phyloP scores from a whole-genome alignment of 2,113 vertebrate genomes.

The Passerina amoena region DNA sequence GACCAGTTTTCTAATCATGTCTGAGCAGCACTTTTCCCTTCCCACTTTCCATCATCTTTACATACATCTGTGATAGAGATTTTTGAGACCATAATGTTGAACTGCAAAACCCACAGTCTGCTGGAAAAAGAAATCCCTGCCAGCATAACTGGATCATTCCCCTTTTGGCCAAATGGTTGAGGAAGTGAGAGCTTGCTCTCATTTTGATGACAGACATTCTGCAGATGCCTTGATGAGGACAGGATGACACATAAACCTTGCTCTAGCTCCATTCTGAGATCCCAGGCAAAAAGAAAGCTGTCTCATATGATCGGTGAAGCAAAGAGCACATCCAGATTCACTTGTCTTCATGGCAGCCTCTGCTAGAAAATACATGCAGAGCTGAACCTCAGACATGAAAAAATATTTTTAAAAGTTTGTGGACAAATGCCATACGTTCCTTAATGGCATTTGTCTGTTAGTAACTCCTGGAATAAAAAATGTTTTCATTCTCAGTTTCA shows the following conservation, averaged over 20 bases:
- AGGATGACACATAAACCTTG: background rate
- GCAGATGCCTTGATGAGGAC: background rate
- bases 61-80: background rate
- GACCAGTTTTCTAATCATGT: background rate
- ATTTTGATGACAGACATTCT: background rate
- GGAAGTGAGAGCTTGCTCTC: background rate
- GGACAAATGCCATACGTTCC: constrained; percentile 36
- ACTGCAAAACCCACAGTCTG: background rate
- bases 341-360: constrained; percentile 1
- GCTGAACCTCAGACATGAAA: constrained; percentile 9
- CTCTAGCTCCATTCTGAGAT: background rate
- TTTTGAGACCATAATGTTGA: background rate
- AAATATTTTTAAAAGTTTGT: constrained; percentile 27
- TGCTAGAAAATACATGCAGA: constrained; percentile 52
- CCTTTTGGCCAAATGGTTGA: background rate
- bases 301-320: background rate
- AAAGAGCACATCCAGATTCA: constrained; percentile 2
- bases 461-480: constrained; percentile 58
- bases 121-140: background rate
- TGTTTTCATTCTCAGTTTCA: constrained; percentile 41
- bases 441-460: constrained; percentile 35
- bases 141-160: background rate
- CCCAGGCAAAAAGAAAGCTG: background rate
- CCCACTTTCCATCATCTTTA: background rate
- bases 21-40: background rate